Conservation (phyloP, 1,140 invertebrate species). For the Alviniconcha marisindica region DNA sequence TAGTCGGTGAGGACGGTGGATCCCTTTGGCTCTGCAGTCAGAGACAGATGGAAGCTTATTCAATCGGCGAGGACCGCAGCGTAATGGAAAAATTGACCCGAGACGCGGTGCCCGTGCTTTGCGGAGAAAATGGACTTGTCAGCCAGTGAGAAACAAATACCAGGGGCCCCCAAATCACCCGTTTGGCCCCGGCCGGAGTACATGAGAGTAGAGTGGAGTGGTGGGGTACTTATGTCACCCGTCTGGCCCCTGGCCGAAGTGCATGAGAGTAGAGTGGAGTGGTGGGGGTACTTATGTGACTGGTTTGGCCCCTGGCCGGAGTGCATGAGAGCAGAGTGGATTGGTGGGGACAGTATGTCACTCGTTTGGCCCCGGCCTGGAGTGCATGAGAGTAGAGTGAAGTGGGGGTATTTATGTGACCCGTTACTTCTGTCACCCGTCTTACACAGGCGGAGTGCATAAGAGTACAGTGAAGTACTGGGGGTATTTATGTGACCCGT, state of each 20-base stretch:
- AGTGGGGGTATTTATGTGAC: neutral
- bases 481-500: neutral
- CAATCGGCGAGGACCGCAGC: slow-evolving; percentile 9
- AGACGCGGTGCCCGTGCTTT: neutral
- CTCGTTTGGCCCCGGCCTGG: neutral
- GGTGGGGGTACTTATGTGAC: neutral
- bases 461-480: neutral
- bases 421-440: too few species aligned
- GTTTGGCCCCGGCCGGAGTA: neutral
- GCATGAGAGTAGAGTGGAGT: neutral
- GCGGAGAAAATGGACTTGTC: slow-evolving; percentile 13
- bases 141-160: slow-evolving; percentile 10
- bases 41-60: slow-evolving; percentile 27
- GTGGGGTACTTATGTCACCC: neutral
- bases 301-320: too few species aligned
- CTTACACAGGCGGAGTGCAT: neutral
- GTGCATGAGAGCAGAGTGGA: neutral
- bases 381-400: neutral
- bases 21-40: neutral
- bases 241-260: neutral
- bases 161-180: neutral
- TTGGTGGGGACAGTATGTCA: neutral
- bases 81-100: slow-evolving; percentile 28
- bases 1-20: slow-evolving; percentile 7
- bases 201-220: neutral